Conservation (phyloP, 2,888 invertebrate species). For the Spisula subtruncata region DNA sequence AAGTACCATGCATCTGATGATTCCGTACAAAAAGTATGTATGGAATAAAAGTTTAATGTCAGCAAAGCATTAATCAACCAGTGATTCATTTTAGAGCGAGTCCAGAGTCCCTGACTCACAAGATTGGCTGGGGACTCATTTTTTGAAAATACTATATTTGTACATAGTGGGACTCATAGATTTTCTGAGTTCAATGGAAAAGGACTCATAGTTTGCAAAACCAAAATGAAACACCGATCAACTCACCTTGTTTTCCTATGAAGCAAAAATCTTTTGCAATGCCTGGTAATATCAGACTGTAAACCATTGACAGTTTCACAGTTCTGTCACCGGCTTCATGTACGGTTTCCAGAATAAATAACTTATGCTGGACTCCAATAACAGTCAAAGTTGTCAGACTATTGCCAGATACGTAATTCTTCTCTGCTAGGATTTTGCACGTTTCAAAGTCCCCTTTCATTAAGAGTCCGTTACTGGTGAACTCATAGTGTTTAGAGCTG, state of each 20-base stretch:
- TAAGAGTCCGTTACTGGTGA: constrained; percentile 3
- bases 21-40: too few species aligned
- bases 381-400: background rate
- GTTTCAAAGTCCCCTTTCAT: constrained; percentile 28
- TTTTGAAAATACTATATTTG: too few species aligned
- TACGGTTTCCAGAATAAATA: constrained; percentile 32
- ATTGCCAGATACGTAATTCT: background rate
- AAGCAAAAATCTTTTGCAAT: constrained; percentile 36
- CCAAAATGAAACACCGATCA: too few species aligned
- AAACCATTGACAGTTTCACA: background rate
- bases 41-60: too few species aligned
- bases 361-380: constrained; percentile 27
- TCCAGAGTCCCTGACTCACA: too few species aligned
- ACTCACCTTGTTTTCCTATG: constrained; percentile 31
- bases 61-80: too few species aligned
- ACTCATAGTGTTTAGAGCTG: constrained; percentile 16
- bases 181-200: too few species aligned
- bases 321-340: background rate
- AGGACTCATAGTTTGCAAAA: too few species aligned
- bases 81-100: too few species aligned
- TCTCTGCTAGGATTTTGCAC: constrained; percentile 21
- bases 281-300: constrained; percentile 35
- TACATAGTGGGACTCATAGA: too few species aligned
- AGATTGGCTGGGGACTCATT: too few species aligned
- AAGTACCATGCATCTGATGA: too few species aligned